A percentile compares a stretch with the other conserved stretches of the same genome.
Evolutionary conservation across 2,888 invertebrate genomes (phyloP).

Genomic region (Neoitamus cyanurus): DNA sequence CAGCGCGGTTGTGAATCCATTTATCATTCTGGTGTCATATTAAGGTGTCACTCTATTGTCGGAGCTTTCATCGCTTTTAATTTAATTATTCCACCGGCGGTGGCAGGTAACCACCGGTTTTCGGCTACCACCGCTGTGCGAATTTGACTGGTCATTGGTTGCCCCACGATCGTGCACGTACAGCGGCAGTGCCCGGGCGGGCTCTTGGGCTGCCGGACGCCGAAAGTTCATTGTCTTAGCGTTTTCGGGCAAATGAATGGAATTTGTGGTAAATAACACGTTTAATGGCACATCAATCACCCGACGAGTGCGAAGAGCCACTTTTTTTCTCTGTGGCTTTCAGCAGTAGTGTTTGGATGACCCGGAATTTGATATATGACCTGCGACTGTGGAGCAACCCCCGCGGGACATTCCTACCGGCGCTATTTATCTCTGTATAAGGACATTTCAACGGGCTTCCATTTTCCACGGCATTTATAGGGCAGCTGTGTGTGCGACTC

Average conservation of each 20-base stretch:
- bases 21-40: not conserved
- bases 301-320: not conserved
- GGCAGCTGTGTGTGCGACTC: not conserved
- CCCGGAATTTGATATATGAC: not conserved
- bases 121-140: not conserved
- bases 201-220: not conserved
- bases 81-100: not conserved
- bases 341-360: not conserved
- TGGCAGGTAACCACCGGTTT: not conserved
- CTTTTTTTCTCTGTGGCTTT: not conserved
- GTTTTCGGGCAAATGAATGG: not conserved
- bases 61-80: not conserved
- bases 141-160: not conserved
- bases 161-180: not conserved
- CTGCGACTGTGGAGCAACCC: not conserved
- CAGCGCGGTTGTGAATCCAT: not conserved
- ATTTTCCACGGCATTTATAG: not conserved
- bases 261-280: slow-evolving; percentile 2
- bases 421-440: not conserved
- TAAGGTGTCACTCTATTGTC: not conserved
- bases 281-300: not conserved
- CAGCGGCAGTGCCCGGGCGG: not conserved
- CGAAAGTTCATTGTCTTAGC: slow-evolving; percentile 11
- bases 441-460: not conserved
- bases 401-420: not conserved